phyloP scores from a whole-genome alignment of 2,113 vertebrate genomes.

The Hystrix brachyura region DNA sequence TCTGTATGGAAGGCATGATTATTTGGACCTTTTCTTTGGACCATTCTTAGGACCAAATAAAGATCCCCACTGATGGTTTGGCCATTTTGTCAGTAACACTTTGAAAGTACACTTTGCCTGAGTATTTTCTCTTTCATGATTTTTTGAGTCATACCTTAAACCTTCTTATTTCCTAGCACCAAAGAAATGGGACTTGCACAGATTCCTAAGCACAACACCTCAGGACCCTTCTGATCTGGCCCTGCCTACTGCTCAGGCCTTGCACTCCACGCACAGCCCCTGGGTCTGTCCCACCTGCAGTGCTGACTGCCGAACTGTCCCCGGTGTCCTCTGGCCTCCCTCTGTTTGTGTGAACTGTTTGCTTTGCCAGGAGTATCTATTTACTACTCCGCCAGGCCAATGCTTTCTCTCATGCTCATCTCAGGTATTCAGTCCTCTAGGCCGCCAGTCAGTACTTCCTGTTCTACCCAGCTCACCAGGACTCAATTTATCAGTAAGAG shows the following conservation, averaged over 20 bases:
- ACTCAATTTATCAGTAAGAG: background rate
- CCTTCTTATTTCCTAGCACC: background rate
- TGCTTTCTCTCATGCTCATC: background rate
- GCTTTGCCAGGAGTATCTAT: background rate
- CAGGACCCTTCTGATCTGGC: background rate
- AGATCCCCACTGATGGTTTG: background rate
- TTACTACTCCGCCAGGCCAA: background rate
- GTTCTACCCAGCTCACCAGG: background rate
- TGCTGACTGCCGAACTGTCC: background rate
- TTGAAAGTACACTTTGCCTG: background rate
- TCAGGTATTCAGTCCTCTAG: background rate
- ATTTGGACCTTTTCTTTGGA: background rate
- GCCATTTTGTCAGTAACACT: background rate
- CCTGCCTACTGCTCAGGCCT: background rate
- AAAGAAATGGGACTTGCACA: background rate
- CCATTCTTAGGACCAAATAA: background rate
- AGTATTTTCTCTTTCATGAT: background rate
- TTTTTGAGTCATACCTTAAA: background rate
- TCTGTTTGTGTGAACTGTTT: background rate
- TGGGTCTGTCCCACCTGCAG: background rate
- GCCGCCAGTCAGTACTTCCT: background rate
- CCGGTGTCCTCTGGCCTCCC: too few relatives aligned
- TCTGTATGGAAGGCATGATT: background rate
- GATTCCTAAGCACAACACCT: background rate
- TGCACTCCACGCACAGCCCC: background rate